phyloP scores from a whole-genome alignment of 2,113 vertebrate species.

The Phalacrocorax pelagicus region DNA sequence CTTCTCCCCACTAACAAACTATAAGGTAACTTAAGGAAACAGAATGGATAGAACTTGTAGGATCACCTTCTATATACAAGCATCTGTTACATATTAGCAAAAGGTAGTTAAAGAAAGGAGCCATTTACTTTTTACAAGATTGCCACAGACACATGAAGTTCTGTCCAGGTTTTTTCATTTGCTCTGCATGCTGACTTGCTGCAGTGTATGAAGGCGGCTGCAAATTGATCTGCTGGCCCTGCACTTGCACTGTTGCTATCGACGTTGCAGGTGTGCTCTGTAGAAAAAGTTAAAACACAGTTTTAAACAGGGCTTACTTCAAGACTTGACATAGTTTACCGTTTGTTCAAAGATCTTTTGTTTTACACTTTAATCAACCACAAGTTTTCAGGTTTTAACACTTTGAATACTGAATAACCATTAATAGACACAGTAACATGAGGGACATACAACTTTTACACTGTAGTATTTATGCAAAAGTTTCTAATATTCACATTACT shows the following conservation, averaged over 20 bases:
- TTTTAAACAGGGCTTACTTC: slow-evolving; percentile 17
- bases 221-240: slow-evolving; percentile 79
- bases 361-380: background rate
- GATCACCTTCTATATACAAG: background rate
- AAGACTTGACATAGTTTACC: background rate
- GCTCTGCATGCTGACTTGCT: slow-evolving; percentile 81
- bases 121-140: slow-evolving; percentile 93
- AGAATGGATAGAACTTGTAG: background rate
- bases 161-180: slow-evolving; percentile 91
- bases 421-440: background rate
- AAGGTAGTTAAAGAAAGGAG: slow-evolving; percentile 49
- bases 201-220: slow-evolving; percentile 78
- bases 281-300: slow-evolving; percentile 49
- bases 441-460: background rate
- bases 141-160: slow-evolving; percentile 99
- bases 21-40: background rate
- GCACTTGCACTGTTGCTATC: slow-evolving; percentile 80
- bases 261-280: slow-evolving; percentile 80
- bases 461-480: background rate
- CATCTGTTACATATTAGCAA: background rate
- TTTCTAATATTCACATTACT: background rate
- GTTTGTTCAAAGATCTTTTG: background rate
- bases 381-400: background rate
- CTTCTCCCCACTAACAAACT: background rate
- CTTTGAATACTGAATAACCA: background rate